Evolutionary conservation across 1,140 invertebrate genomes (phyloP).

Genomic region (Pantala flavescens): DNA sequence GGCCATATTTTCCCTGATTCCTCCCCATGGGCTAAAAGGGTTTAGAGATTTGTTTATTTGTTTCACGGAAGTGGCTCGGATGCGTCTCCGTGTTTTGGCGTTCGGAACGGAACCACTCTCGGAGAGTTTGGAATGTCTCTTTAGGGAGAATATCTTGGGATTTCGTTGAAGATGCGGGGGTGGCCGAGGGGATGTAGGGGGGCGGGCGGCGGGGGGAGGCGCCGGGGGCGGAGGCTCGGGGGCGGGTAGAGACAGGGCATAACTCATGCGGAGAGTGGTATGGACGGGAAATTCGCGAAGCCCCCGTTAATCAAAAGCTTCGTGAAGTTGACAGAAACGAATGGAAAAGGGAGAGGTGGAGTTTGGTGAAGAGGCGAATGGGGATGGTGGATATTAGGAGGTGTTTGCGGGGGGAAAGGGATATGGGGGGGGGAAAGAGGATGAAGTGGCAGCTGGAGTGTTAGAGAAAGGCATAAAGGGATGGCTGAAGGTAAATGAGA

Average conservation of each 20-base stretch:
- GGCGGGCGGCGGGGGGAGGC: neutral
- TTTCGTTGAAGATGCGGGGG: neutral
- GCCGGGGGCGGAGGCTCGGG: neutral
- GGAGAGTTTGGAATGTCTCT: neutral
- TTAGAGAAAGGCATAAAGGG: neutral
- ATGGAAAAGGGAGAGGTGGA: neutral
- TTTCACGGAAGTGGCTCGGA: neutral
- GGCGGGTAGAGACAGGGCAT: neutral
- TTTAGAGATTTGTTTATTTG: no score
- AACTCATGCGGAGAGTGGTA: conserved; percentile 4
- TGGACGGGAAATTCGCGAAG: conserved; percentile 1
- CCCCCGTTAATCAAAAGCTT: conserved; percentile 4
- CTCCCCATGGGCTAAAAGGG: no score
- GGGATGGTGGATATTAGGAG: no score
- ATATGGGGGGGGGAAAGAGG: neutral
- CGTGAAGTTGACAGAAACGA: conserved; percentile 8
- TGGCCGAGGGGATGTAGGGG: neutral
- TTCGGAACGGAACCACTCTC: neutral
- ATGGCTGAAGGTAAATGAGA: no score
- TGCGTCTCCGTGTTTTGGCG: neutral
- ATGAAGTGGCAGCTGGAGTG: neutral
- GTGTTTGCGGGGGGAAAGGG: neutral
- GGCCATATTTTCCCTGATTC: no score
- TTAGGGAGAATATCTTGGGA: neutral
- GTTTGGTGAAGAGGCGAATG: neutral